Conservation (phyloP, 2,797 vertebrate genomes). For the Melanotaenia boesemani region DNA sequence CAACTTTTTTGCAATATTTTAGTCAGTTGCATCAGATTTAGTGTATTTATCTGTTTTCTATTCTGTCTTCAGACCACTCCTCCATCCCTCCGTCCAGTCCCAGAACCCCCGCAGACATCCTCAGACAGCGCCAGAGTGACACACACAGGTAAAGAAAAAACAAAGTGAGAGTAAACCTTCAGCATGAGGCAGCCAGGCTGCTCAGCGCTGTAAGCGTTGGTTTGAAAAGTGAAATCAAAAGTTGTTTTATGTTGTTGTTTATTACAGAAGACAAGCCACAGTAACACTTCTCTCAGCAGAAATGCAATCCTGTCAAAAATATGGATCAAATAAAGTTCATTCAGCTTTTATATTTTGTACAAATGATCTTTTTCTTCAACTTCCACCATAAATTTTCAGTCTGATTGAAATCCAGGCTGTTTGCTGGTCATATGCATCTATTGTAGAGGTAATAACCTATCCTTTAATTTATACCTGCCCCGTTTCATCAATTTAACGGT, state of each 20-base stretch:
- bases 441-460: too few species aligned
- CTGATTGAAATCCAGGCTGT: too few species aligned
- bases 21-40: background rate
- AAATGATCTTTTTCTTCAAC: too few species aligned
- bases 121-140: slow-evolving; percentile 30
- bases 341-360: too few species aligned
- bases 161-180: background rate
- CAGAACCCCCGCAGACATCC: slow-evolving; percentile 65
- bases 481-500: too few species aligned
- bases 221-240: background rate
- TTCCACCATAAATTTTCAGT: too few species aligned
- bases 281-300: background rate
- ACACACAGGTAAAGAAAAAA: slow-evolving; percentile 43
- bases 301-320: background rate
- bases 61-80: slow-evolving; percentile 57
- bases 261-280: too few species aligned
- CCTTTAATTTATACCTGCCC: too few species aligned
- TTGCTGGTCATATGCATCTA: too few species aligned
- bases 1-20: background rate
- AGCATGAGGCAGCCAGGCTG: background rate
- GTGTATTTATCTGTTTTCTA: background rate
- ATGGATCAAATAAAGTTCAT: too few species aligned
- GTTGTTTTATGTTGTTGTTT: too few species aligned
- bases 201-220: background rate
- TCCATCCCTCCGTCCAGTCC: slow-evolving; percentile 54